Base-by-base conservation (phyloP, 1,140 invertebrate genomes). In the Leucophenga varia region DNA sequence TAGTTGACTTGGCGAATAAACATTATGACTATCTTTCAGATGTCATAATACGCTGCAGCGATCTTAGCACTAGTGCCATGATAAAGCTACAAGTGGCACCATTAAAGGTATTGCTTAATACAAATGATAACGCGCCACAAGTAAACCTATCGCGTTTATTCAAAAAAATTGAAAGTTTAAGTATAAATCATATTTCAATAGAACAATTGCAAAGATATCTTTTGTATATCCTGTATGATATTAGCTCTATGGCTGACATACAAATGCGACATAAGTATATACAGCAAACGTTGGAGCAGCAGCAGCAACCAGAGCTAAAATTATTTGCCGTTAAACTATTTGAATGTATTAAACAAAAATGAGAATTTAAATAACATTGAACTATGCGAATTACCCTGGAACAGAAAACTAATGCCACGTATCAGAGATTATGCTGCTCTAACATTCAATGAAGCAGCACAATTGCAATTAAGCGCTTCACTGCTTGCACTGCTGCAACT, bases 81-180 rank as follows among this genome's bases (percentile, higher is more conserved):
- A 43, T 75, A 10, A 75, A 71, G 39, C 51, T 72, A 12, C 72
- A 75, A 46, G 35, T 55, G 7, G 54, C 55, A 7, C 46, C 51
- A 1, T 43, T 75, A 0, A 64, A 53, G 16, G 41, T 72, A 2
- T 25, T 74, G 3, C 39, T 73, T 2, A 31, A 60, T 9, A 35
- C 7, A 3, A 17, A 39, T 0, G 13, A 10, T 2, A 3, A 48
- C 8, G 14, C 54, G 17, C 22, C 43, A 18, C 38, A 53, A 13
- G 13, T 35, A 8, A 47, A 49, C 17, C 25, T 67, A 1, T n/a
- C 10, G 1, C 20, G 35, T 7, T 10, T 63, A 0, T 60, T 54
- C 5, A 44, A 57, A 3, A 7, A 49, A 3, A 55, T 64, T 35
- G 44, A 52, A 6, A 2, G 19, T 1, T 44, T 67, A 0, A 36